These are phyloP conservation scores for Ptychoptera contaminata DNA, from an alignment of 2,888 invertebrate species.

Conservation along the genomic window DNA sequence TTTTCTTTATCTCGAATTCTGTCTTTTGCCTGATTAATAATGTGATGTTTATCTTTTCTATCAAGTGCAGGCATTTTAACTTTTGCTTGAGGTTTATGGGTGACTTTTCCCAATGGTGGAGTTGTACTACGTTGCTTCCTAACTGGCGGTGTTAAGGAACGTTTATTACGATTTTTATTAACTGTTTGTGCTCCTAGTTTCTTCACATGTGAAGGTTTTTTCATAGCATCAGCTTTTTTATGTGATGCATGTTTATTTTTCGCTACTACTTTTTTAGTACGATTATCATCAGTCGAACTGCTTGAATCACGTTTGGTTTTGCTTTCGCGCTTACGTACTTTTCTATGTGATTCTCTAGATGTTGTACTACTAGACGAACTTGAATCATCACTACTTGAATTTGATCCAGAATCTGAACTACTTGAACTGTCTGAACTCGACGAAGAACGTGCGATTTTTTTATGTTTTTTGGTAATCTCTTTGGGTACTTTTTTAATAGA, in stretches of 20 bases:
- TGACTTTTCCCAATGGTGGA: not conserved
- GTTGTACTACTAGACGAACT: constrained; percentile 24
- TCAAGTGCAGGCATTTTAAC: constrained; percentile 24
- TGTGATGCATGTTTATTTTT: constrained; percentile 15
- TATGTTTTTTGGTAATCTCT: constrained; percentile 25
- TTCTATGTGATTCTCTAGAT: constrained; percentile 6
- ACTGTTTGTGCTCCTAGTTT: constrained; percentile 20
- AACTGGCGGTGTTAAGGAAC: constrained; percentile 28
- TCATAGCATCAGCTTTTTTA: constrained; percentile 4
- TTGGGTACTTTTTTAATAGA: constrained; percentile 22
- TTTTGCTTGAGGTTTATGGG: constrained; percentile 19
- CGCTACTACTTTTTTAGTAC: constrained; percentile 38
- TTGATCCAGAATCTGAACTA: constrained; percentile 24
- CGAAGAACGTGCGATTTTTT: constrained; percentile 20
- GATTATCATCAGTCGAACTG: constrained; percentile 45
- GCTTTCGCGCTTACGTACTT: constrained; percentile 10
- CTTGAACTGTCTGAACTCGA: constrained; percentile 25
- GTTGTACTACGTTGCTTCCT: constrained; percentile 2
- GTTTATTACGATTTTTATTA: constrained; percentile 19
- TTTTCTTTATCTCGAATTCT: constrained; percentile 19
- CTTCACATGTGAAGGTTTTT: constrained; percentile 14
- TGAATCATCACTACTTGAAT: constrained; percentile 21
- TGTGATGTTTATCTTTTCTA: constrained; percentile 25
- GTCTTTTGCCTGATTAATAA: constrained; percentile 22
- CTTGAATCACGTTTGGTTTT: constrained; percentile 40